Evolutionary conservation across 2,888 invertebrate genomes (phyloP).

Genomic region (Gymnoscelis rufifasciata): DNA sequence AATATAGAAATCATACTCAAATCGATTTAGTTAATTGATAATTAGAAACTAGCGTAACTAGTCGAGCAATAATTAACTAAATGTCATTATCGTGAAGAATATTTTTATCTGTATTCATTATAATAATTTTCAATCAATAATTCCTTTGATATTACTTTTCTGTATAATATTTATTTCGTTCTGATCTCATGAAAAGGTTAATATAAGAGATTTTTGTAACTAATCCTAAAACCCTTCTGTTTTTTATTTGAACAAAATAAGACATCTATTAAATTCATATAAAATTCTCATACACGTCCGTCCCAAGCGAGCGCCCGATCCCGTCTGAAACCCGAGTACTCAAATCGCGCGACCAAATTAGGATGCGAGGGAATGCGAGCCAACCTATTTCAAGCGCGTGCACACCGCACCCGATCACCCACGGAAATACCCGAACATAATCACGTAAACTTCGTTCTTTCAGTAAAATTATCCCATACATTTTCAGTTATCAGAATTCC

Average conservation of each 20-base stretch:
- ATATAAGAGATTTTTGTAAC: too few species aligned
- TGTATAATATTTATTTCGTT: background rate
- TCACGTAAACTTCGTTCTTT: conserved; percentile 55
- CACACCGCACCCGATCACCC: conserved; percentile 51
- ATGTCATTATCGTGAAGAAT: too few species aligned
- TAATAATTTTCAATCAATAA: too few species aligned
- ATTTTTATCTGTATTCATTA: too few species aligned
- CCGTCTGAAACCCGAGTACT: conserved; percentile 59
- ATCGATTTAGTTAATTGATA: background rate
- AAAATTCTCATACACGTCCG: background rate
- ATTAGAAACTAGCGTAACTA: too few species aligned
- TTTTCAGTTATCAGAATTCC: background rate
- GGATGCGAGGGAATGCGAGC: conserved; percentile 62
- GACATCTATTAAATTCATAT: too few species aligned
- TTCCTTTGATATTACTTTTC: too few species aligned
- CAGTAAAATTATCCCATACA: conserved; percentile 40
- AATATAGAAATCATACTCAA: background rate
- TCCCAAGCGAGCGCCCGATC: conserved; percentile 34
- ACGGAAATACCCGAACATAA: conserved; percentile 61
- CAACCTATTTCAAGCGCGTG: conserved; percentile 70
- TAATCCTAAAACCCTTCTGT: too few species aligned
- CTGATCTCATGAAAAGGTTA: too few species aligned
- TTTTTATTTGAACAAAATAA: too few species aligned
- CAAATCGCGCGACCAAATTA: conserved; percentile 78
- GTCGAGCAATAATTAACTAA: too few species aligned